phyloP scores from a whole-genome alignment of 30 jellyfish, hydroid and myxozoan genomes.

The Hydra vulgaris region DNA sequence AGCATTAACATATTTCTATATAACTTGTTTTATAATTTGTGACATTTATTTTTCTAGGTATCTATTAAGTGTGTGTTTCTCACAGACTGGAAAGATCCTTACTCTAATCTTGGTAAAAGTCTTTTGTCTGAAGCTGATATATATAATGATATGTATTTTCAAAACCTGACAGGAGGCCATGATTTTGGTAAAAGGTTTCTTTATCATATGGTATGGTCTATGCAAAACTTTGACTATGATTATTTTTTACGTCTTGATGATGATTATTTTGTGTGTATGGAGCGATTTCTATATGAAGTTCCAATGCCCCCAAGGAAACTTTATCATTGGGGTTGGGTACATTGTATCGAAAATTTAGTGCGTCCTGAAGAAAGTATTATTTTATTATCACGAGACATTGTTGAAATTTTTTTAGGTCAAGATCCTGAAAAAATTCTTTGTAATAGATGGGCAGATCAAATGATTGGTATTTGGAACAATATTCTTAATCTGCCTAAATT shows the following conservation, averaged over 20 bases:
- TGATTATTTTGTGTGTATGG: constrained; percentile 34
- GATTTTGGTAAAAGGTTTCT: constrained; percentile 40
- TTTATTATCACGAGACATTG: constrained; percentile 22
- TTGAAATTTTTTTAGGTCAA: constrained; percentile 21
- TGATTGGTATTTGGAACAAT: constrained; percentile 38
- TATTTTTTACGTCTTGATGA: constrained; percentile 41
- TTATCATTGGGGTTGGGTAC: constrained; percentile 63
- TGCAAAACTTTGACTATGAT: constrained; percentile 34
- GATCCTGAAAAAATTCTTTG: constrained; percentile 35
- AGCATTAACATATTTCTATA: too few relatives aligned
- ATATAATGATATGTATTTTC: constrained; percentile 26
- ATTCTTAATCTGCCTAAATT: constrained; percentile 12
- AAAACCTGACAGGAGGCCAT: constrained; percentile 35
- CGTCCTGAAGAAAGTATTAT: constrained; percentile 52
- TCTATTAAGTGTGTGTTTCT: constrained; percentile 29
- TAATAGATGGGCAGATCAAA: constrained; percentile 53
- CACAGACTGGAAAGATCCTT: constrained; percentile 26
- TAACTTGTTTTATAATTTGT: neutral
- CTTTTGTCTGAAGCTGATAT: constrained; percentile 21
- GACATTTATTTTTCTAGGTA: constrained; percentile 18
- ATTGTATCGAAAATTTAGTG: constrained; percentile 29
- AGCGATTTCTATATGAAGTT: constrained; percentile 25
- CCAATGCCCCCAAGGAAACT: constrained; percentile 40
- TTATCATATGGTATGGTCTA: constrained; percentile 43
- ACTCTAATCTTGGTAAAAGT: constrained; percentile 25